Conservation (phyloP, 37 sponge, comb jelly and placozoan species). For the Halichondria panicea region DNA sequence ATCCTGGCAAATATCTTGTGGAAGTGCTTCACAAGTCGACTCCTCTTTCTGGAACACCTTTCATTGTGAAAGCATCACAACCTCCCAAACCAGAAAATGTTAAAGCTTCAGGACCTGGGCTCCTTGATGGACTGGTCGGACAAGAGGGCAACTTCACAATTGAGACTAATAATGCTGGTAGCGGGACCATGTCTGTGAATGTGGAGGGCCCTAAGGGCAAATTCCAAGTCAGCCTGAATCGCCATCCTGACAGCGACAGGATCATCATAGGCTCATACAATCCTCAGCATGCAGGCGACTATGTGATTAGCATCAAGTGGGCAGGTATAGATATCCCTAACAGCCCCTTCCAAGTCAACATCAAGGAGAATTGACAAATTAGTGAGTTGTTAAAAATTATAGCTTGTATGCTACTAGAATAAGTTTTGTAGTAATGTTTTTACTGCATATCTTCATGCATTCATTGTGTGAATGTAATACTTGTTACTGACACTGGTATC, state of each 20-base stretch:
- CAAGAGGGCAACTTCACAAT: slow-evolving; percentile 65
- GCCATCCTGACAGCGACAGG: slow-evolving; percentile 38
- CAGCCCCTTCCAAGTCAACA: slow-evolving; percentile 68
- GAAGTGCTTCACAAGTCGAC: slow-evolving; percentile 35
- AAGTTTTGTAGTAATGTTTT: too few relatives aligned
- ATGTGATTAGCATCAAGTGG: slow-evolving; percentile 69
- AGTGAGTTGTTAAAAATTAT: background rate
- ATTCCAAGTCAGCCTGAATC: slow-evolving; percentile 63
- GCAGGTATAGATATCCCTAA: slow-evolving; percentile 67
- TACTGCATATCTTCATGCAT: too few relatives aligned
- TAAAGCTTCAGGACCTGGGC: slow-evolving; percentile 59
- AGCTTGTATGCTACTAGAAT: too few relatives aligned
- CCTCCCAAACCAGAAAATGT: slow-evolving; percentile 69
- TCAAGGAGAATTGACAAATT: slow-evolving; percentile 1
- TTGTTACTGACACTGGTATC: too few relatives aligned
- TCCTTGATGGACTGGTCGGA: slow-evolving; percentile 59
- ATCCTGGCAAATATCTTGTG: slow-evolving; percentile 46
- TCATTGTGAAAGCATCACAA: slow-evolving; percentile 38
- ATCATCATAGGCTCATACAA: slow-evolving; percentile 61
- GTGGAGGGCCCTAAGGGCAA: slow-evolving; percentile 75
- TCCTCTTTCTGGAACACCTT: slow-evolving; percentile 69
- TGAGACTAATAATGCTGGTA: slow-evolving; percentile 73
- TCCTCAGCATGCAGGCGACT: slow-evolving; percentile 52
- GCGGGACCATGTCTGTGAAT: slow-evolving; percentile 65
- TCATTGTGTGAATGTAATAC: too few relatives aligned